Base-by-base conservation (phyloP, 2,113 vertebrate species). In the Clarias macrocephalus region DNA sequence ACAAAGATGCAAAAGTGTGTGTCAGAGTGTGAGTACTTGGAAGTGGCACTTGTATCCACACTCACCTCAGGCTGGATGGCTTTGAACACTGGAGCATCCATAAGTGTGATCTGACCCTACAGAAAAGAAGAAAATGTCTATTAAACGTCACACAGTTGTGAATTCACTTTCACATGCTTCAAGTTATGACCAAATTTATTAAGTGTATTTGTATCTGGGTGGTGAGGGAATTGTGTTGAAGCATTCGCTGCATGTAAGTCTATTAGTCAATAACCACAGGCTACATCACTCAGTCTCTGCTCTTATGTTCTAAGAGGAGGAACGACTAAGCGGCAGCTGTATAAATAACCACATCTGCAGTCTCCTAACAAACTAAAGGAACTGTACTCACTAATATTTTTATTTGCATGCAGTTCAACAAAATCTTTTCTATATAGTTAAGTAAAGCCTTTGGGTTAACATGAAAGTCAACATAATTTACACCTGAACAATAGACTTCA, bases 51-150 rank as follows among this genome's bases (percentile, higher is more conserved):
- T 70, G 25, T 28, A 19, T 72, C 19, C 21, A 52, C 28, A 76
- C 92, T 97, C 91, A 99, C 98, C 95, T 99, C 98, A 82, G 98
- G 98, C 89, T 99, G 98, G 94, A 99, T 99, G 92, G 97, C 97
- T 96, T 97, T 97, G 95, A 99, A 99, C 91, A 99, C 98, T 84
- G 98, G 98, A 90, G 97, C 95, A 91, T 99, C 98, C 98, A 99
- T 99, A 91, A 99, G 95, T 0, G 98, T 99, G 94, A 99, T 99
- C 93, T 99, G 98, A 93, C 98, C 97, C 98, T 99, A 93, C 75
- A 94, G 93, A 80, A 57, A 66, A 62, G 13, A 42, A 82, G 1
- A 19, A 1, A 16, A 60, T n/a, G 23, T 30, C 37, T 62, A 12
- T 75, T 72, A 75, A 75, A 52, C 13, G 37, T 48, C 6, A 16